phyloP scores from a whole-genome alignment of 2,888 invertebrate genomes.

The Apantesis nais region DNA sequence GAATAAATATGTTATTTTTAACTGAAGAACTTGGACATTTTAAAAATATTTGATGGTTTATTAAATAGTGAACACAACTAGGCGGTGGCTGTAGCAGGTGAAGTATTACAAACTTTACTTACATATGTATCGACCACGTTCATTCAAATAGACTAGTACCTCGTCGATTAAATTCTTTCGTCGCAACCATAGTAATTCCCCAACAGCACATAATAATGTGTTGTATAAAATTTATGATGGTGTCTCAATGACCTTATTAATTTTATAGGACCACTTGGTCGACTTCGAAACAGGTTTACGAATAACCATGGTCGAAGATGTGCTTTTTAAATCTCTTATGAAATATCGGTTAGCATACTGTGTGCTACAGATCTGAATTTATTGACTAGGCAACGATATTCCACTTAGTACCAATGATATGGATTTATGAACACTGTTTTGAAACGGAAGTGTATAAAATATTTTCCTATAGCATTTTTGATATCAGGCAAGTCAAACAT shows the following conservation, averaged over 20 bases:
- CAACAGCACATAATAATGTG: constrained; percentile 53
- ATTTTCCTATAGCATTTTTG: not conserved
- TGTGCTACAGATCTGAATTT: constrained; percentile 35
- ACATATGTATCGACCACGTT: constrained; percentile 17
- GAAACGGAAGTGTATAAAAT: no score
- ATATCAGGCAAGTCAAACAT: no score
- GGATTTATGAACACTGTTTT: constrained; percentile 33
- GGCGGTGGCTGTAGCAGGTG: not conserved
- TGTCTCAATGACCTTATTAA: constrained; percentile 76
- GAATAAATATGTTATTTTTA: not conserved
- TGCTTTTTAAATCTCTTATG: constrained; percentile 44
- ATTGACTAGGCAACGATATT: constrained; percentile 37
- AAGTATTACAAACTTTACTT: not conserved
- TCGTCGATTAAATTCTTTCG: constrained; percentile 30
- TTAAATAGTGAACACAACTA: not conserved
- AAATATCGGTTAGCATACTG: constrained; percentile 53
- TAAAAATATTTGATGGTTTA: not conserved
- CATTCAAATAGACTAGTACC: constrained; percentile 10
- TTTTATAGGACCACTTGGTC: constrained; percentile 76
- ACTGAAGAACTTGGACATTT: constrained; percentile 27
- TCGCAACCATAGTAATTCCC: constrained; percentile 46
- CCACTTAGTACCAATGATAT: constrained; percentile 15
- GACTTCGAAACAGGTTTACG: constrained; percentile 71
- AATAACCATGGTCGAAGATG: constrained; percentile 40
- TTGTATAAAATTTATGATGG: constrained; percentile 67